Base-by-base conservation (phyloP, 1,140 invertebrate species). In the Charaxes varanes region DNA sequence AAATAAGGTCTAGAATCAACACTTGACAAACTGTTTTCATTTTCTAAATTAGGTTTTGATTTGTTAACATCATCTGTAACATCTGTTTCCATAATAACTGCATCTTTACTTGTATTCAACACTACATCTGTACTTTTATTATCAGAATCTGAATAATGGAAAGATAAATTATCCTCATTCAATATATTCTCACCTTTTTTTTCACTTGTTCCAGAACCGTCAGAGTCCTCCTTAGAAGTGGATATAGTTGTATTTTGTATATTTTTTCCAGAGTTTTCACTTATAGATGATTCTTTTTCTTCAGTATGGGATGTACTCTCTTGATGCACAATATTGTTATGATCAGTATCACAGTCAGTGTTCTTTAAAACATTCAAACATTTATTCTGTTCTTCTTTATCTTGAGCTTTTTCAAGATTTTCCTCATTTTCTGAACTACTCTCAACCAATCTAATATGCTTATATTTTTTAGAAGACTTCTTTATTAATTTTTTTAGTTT, bases 1-100 rank as follows among this genome's bases (percentile, higher is more conserved):
- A 82, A 62, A 3, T 63, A 45, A 7, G 69, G 55, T 46, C 49
- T 71, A 19, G 44, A 40, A 8, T 37, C n/a, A 11, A 23, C 15
- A 10, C 31, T 26, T 36, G 38, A 53, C n/a, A n/a, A 17, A 26
- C 19, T 15, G 30, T 17, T 38, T 12, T 54, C 43, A 33, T 14
- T 52, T 38, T 60, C 23, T 17, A 22, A 14, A 24, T 0, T 34
- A 10, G 18, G 6, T 27, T 31, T 30, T 21, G 27, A 15, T 16
- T 23, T 36, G 6, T 30, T 17, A 14, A 14, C 14, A 24, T 37
- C 32, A 32, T 36, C 13, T 11, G 6, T 30, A 24, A 27, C 12
- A 32, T 31, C 10, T 6, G 8, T 7, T 28, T 40, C 31, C 23
- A 24, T 41, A 1, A 23, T 27, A 8, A 16, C 15, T 27, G 23